Base-by-base conservation (phyloP, 2,888 invertebrate species). In the Aethes cnicana region DNA sequence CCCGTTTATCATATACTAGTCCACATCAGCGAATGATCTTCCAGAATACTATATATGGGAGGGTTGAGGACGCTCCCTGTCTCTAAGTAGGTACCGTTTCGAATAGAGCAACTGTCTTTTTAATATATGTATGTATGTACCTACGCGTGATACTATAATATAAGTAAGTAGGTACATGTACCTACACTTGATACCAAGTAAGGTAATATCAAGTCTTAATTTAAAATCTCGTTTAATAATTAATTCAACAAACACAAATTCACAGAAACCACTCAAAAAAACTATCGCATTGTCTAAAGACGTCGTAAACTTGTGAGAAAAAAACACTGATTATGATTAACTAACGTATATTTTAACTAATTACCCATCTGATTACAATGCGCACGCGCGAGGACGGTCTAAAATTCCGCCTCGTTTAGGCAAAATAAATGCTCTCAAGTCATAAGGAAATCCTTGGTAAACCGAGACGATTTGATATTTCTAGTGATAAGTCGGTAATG, bases 301-400 rank as follows among this genome's bases (percentile, higher is more conserved):
- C 18, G 18, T 7, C 3, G 39, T 37, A 42, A 53, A n/a, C n/a
- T n/a, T n/a, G n/a, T n/a, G n/a, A n/a, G n/a, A 53, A 47, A 53
- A 39, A 32, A 23, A 21, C 9, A 33, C 18, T 21, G 14, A 41
- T 41, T 23, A 37, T 36, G 48, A 36, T 23, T 30, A 43, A 50
- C 30, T 44, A 18, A 53, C 49, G 36, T 32, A 32, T 39, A 37
- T 44, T 41, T 37, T 4, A 11, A 49, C 25, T 49, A 49, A 54
- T 54, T 49, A 54, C 30, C 43, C 30, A 43, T 37, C 36, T 54
- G 44, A 49, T 54, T 49, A 54, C 54, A 49, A 54, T 11, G 42
- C 28, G 33, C 33, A 26, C 48, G 18, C 42, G 32, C 52, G 26
- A 52, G 52, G 52, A 52, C 52, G 33, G 43, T 37, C 20, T 42